Conservation (phyloP, 2,113 vertebrate genomes). For the Elanus axillaris region DNA sequence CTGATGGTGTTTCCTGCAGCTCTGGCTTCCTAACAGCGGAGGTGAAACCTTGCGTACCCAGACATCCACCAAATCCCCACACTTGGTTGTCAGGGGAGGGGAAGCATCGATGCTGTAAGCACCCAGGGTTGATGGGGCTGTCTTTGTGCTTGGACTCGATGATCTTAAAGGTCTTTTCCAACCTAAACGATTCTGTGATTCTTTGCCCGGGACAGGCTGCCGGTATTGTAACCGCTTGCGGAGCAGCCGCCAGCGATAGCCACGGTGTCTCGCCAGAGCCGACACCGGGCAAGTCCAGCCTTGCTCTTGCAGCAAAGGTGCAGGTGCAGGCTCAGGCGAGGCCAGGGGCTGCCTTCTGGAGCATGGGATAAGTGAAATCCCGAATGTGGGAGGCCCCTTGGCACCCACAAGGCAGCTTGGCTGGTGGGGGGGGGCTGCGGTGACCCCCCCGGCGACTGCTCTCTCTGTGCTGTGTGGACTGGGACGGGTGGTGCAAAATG, state of each 20-base stretch:
- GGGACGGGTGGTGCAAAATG: background rate
- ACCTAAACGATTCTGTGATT: too few relatives aligned
- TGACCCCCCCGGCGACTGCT: background rate
- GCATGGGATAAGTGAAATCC: background rate
- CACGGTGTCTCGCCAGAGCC: accelerated
- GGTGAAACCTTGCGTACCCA: accelerated
- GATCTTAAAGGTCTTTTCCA: too few relatives aligned
- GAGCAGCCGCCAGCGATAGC: accelerated
- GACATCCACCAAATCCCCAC: background rate
- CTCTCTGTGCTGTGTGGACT: background rate
- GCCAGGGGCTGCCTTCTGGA: background rate
- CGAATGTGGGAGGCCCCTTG: accelerated
- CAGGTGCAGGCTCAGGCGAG: background rate
- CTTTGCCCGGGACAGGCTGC: background rate
- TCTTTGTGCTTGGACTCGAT: background rate
- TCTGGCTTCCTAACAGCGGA: background rate
- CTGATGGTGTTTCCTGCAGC: background rate
- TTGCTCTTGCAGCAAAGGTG: accelerated
- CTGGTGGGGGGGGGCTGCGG: background rate
- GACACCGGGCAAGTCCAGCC: accelerated
- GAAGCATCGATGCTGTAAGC: background rate
- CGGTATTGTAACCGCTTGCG: accelerated
- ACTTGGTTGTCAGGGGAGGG: background rate
- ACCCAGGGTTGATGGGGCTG: background rate
- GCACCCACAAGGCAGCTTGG: accelerated